Evolutionary conservation across 2,113 vertebrate genomes (phyloP).

Genomic region (Todiramphus chloris): DNA sequence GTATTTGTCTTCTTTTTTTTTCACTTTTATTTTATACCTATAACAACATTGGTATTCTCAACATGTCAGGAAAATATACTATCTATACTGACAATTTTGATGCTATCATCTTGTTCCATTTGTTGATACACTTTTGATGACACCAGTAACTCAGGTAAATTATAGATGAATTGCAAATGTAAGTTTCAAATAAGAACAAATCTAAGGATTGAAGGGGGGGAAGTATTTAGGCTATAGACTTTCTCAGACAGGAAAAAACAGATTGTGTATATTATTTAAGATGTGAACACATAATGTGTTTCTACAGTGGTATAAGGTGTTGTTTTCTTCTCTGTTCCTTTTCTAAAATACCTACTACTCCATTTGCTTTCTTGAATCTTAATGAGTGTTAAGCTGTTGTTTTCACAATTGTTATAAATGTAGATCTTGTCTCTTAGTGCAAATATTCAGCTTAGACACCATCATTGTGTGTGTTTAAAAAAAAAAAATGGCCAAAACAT

Average conservation of each 20-base stretch:
- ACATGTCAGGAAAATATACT: not conserved
- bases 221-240: not conserved
- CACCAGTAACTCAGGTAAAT: not conserved
- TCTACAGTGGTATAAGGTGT: not conserved
- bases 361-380: not conserved
- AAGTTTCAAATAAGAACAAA: not conserved
- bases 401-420: not conserved
- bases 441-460: not conserved
- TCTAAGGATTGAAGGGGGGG: not conserved
- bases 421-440: not conserved
- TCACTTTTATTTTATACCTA: not conserved
- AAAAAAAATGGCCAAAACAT: not conserved
- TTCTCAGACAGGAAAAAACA: not conserved
- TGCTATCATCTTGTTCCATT: not conserved
- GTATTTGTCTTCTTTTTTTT: not conserved
- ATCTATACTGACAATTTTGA: not conserved
- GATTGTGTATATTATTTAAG: not conserved
- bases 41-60: not conserved
- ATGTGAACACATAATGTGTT: not conserved
- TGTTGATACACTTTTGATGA: not conserved
- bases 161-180: not conserved
- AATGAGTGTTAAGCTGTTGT: not conserved
- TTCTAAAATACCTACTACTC: not conserved
- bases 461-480: not conserved
- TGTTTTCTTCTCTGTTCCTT: not conserved